Evolutionary conservation across 2,113 vertebrate species (phyloP).

Genomic region (Pygoscelis antarcticus): DNA sequence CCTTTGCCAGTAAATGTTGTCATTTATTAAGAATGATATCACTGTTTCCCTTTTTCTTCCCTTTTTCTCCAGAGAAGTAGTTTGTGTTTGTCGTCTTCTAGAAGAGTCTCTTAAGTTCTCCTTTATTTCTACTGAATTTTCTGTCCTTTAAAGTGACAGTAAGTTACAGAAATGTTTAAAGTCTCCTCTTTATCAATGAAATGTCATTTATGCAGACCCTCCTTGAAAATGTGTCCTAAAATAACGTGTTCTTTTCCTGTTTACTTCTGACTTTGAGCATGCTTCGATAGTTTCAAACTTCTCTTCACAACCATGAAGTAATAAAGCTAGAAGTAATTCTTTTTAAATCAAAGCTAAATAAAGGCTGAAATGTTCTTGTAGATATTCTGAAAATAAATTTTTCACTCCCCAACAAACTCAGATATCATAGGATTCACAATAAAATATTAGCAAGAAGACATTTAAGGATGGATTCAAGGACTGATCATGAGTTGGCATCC

Average conservation of each 20-base stretch:
- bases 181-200: not conserved
- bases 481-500: accelerated
- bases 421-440: not conserved
- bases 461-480: not conserved
- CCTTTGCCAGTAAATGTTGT: not conserved
- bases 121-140: not conserved
- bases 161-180: not conserved
- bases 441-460: not conserved
- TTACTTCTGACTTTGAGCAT: not conserved
- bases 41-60: not conserved
- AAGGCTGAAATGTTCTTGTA: not conserved
- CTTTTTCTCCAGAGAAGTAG: not conserved
- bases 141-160: not conserved
- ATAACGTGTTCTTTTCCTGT: not conserved
- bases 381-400: not conserved
- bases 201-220: not conserved
- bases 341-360: not conserved
- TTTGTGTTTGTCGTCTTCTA: not conserved
- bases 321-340: not conserved
- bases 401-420: not conserved
- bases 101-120: not conserved
- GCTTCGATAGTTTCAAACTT: not conserved
- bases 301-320: not conserved
- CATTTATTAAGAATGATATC: not conserved
- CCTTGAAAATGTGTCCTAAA: not conserved